Evolutionary conservation across 2,113 vertebrate genomes (phyloP), one percentile per base, ranked within the genome.

Genomic region (Lycaon pictus): DNA sequence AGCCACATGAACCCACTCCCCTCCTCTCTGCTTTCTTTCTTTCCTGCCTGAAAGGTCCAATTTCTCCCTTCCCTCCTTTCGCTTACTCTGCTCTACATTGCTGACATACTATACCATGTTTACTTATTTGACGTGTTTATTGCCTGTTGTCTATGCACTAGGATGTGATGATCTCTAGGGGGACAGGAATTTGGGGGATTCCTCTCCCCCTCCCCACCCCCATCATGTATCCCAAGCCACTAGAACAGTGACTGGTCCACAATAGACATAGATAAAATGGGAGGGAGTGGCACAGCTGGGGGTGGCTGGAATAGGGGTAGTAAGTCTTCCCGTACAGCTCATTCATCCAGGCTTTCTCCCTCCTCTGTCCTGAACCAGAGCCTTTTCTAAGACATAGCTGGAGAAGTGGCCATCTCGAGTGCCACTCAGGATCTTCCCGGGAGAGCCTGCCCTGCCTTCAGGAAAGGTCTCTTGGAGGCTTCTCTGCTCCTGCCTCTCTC

Each of bases 321-420:
- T 32, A 35, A 74, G 43, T 60, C 80, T 80, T 96, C 72, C 71
- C 37, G 37, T 37, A 67, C 19, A 58, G 74, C 74, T 56, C 79
- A 19, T 81, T 81, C 58, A 37, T 13, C 53, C 15, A 48, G 35
- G 1, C 67, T 65, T 89, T 56, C 51, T 62, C 60, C 43, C 13
- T 29, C 72, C n/a, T 93, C 80, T 76, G 15, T 63, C 56, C 62
- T 55, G 35, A 88, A 43, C 88, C 53, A 88, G 48, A 79, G 58
- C 32, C 37, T 32, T 96, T 95, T 32, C 83, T 27, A 84, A 81
- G 83, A 95, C 93, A 95, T 9, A 88, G 62, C 55, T 69, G 35
- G 76, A 90, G 56, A 87, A 65, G 10, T 13, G 27, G 88, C 29
- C 53, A 23, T 55, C 62, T 88, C 23, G 7, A 29, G 17, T 80